Base-by-base conservation (phyloP, 2,113 vertebrate genomes). In the Lota lota region DNA sequence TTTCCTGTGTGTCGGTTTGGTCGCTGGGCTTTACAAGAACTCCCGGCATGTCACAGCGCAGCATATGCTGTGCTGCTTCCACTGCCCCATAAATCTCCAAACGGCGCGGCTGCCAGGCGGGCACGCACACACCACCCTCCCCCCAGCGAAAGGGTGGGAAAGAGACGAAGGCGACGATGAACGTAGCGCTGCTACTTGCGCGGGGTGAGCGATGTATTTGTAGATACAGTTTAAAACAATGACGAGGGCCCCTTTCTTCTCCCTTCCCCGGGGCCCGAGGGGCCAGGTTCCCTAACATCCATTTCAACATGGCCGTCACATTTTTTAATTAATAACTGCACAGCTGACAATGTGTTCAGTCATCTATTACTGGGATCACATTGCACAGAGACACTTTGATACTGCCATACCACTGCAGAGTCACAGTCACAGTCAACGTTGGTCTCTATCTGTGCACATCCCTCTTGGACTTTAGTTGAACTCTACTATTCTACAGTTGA, bases 1-100 rank as follows among this genome's bases (percentile, higher is more conserved):
- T 33, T 33, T 33, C 7, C 28, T 33, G 28, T 33, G 28, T 5
- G 28, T 33, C 47, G 28, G 64, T 56, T 5, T 3, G 16, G 69
- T 3, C 70, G 50, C 22, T 61, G 40, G 10, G 70, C 72, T 62
- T 65, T 68, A 64, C 56, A 75, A 81, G 76, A 78, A 78, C 77
- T 79, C 71, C 73, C 47, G 83, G 79, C 66, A 82, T 79, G 76
- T 47, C 57, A 65, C 74, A 19, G 57, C 50, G 72, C 65, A 74
- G 64, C 80, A 80, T 74, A 81, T 79, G 80, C 63, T 53, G 53
- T 51, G 67, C 63, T 61, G 40, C 40, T 47, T 69, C 72, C 63
- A 77, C 64, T 36, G 19, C 56, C 19, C 56, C 56, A 58, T 58
- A 58, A 47, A 1, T 47, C 40, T 10, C 53, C 7, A 56, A 3